A percentile compares a stretch with the other conserved stretches of the same genome.
Evolutionary conservation across 2,113 vertebrate species (phyloP).

Genomic region (Charadrius vociferus): DNA sequence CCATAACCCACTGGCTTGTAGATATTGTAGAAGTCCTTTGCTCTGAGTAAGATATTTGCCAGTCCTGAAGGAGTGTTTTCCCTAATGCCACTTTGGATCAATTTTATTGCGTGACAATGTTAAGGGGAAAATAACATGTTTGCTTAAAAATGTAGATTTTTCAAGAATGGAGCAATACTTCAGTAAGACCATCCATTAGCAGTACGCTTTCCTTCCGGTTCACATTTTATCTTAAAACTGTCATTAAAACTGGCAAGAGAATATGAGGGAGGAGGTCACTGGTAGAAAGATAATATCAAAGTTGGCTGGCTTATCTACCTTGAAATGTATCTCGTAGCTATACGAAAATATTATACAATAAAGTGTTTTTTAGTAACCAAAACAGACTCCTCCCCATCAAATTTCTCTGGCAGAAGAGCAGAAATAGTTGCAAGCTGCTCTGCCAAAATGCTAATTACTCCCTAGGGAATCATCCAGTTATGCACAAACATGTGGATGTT

Average conservation of each 20-base stretch:
- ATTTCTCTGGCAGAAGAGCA: constrained; percentile 40
- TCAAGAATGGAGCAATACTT: background rate
- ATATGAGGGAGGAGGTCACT: background rate
- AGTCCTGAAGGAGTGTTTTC: background rate
- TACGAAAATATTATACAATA: background rate
- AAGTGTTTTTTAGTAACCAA: background rate
- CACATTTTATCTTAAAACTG: background rate
- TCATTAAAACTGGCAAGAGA: background rate
- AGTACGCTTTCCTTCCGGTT: background rate
- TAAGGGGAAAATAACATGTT: background rate
- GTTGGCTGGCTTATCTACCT: background rate
- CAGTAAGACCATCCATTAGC: background rate
- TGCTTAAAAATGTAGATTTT: background rate
- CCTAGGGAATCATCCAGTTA: background rate
- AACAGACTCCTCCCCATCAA: constrained; percentile 49
- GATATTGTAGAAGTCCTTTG: background rate
- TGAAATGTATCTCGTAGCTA: background rate
- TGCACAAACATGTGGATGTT: constrained; percentile 20
- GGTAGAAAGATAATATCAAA: background rate
- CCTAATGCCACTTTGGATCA: background rate
- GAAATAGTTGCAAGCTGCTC: constrained; percentile 30
- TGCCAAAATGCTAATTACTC: constrained; percentile 63
- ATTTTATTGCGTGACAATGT: fast-evolving
- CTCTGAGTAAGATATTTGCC: background rate
- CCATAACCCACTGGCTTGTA: background rate